Evolutionary conservation across 2,888 invertebrate species (phyloP).

Genomic region (Diarsia mendica): DNA sequence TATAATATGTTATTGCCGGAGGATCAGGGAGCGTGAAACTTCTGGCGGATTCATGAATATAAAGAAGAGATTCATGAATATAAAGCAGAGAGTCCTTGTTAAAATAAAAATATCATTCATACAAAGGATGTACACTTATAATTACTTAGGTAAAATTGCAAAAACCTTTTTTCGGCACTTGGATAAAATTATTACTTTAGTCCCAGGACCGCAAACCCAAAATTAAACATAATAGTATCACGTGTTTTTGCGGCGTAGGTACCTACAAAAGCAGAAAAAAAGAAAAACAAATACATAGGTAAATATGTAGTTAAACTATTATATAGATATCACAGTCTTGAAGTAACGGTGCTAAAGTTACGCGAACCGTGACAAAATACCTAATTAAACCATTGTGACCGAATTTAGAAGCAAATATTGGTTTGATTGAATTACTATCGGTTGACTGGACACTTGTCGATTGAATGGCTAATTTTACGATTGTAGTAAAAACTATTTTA

Average conservation of each 20-base stretch:
- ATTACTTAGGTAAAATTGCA: too few relatives aligned
- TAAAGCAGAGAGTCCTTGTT: too few relatives aligned
- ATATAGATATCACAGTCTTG: neutral
- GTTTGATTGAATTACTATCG: constrained; percentile 34
- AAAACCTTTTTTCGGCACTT: too few relatives aligned
- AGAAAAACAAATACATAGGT: neutral
- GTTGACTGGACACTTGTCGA: constrained; percentile 43
- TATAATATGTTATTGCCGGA: too few relatives aligned
- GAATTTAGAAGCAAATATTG: constrained; percentile 36
- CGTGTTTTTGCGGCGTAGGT: neutral
- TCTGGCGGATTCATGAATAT: too few relatives aligned
- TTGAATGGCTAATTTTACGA: constrained; percentile 22
- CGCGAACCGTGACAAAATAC: constrained; percentile 37
- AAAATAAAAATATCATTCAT: too few relatives aligned
- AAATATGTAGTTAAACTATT: too few relatives aligned
- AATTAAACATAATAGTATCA: too few relatives aligned
- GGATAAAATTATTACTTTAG: too few relatives aligned
- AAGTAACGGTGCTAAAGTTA: neutral
- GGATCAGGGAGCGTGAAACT: too few relatives aligned
- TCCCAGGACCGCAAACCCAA: neutral
- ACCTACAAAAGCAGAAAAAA: neutral
- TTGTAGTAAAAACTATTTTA: neutral
- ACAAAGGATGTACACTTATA: too few relatives aligned
- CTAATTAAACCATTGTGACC: constrained; percentile 30
- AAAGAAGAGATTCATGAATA: too few relatives aligned